These are phyloP conservation scores for Deroplatys truncata DNA, from an alignment of 2,888 invertebrate species.

Conservation along the genomic window DNA sequence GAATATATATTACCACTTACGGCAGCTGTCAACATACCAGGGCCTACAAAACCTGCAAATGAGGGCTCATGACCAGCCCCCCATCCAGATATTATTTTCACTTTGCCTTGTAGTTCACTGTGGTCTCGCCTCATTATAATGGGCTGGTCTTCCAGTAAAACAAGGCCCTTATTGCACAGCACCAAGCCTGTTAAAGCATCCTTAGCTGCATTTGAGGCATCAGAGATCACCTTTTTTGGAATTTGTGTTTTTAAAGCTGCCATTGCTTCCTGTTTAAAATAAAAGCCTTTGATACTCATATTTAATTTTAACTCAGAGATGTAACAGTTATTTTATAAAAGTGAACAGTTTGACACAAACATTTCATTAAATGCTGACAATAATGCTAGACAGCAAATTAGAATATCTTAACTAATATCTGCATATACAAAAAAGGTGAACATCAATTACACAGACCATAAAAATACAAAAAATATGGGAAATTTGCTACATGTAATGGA, in stretches of 20 bases:
- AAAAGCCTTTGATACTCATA: background rate
- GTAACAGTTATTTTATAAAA: too few species aligned
- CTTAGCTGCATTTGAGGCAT: conserved; percentile 14
- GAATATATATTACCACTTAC: conserved; percentile 44
- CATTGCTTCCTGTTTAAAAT: background rate
- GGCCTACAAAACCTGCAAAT: conserved; percentile 48
- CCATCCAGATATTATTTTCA: conserved; percentile 47
- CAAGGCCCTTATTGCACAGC: conserved; percentile 18
- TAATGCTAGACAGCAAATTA: too few species aligned
- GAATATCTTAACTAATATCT: too few species aligned
- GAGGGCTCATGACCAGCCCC: conserved; percentile 55
- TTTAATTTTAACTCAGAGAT: too few species aligned
- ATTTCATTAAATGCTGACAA: too few species aligned
- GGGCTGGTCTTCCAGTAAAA: conserved; percentile 21
- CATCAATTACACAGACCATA: too few species aligned
- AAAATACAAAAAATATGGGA: too few species aligned
- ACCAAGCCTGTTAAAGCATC: conserved; percentile 24
- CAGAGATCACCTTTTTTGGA: conserved; percentile 8
- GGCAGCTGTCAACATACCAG: conserved; percentile 50
- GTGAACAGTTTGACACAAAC: background rate
- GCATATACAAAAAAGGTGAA: too few species aligned
- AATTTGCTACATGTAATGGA: too few species aligned
- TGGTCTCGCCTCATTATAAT: conserved; percentile 33
- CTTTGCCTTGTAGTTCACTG: conserved; percentile 28
- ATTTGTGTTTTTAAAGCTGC: background rate